Evolutionary conservation across 2,113 vertebrate genomes (phyloP).

Genomic region (Myodes glareolus): DNA sequence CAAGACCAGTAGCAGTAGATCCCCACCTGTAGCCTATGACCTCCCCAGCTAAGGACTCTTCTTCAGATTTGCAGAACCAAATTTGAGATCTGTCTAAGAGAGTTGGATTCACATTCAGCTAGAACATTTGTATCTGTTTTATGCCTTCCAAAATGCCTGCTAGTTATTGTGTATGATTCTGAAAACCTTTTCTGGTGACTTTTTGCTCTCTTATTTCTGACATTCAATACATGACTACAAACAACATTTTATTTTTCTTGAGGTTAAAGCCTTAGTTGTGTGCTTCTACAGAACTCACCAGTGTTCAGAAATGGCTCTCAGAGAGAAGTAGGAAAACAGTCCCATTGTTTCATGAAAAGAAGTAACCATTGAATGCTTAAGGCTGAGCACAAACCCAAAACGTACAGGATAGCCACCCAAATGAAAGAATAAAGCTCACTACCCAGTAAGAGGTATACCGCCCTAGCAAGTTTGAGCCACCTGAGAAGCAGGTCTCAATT

Average conservation of each 20-base stretch:
- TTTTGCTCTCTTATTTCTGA: neutral
- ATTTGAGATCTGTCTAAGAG: neutral
- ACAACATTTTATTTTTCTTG: no score
- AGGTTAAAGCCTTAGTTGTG: neutral
- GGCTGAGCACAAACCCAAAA: neutral
- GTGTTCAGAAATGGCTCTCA: neutral
- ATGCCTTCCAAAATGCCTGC: neutral
- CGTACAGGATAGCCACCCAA: neutral
- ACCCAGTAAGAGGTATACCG: neutral
- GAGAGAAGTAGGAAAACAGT: neutral
- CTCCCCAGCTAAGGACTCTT: neutral
- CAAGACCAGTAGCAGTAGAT: neutral
- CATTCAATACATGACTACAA: no score
- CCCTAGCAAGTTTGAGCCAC: neutral
- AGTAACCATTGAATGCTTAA: neutral
- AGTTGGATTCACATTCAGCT: neutral
- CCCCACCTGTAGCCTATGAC: neutral
- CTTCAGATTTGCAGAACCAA: neutral
- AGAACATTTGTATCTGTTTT: neutral
- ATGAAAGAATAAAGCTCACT: neutral
- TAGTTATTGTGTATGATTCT: neutral
- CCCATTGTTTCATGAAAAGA: neutral
- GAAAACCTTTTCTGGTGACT: slow-evolving; percentile 5
- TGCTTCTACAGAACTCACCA: neutral
- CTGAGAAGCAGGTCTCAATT: neutral